Base-by-base conservation (phyloP, 2,888 invertebrate genomes). In the Drosophila atroscutellata region DNA sequence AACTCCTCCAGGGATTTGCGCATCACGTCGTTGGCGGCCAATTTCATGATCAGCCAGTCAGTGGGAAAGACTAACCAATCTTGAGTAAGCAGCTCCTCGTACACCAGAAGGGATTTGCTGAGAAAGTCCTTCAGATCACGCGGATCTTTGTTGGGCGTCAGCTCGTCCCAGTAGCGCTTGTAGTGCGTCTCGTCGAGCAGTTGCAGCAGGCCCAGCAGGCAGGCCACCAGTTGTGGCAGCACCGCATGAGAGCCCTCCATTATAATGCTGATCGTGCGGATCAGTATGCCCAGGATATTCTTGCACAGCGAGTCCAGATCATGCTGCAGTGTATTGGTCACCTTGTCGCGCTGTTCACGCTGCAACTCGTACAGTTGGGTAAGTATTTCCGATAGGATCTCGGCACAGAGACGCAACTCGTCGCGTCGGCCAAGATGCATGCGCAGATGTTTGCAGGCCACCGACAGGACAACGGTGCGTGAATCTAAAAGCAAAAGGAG, bases 31-130 rank as follows among this genome's bases (percentile, higher is more conserved):
- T 98, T 98, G 59, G 97, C 96, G 65, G 97, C 96, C 93, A 99
- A 96, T 91, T 97, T 95, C 92, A 99, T 96, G 15, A 98, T 95
- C 81, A 98, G 94, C 99, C 99, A 99, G 91, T 98, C 98, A 0
- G 95, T 94, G 2, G 98, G 97, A 86, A 97, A 98, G 7, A 93
- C 92, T 6, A 91, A 75, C 93, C 93, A 93, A 72, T 93, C 93
- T 57, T 93, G 93, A 3, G 92, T 90, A 0, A 93, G 80, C 18
- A 93, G 70, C 74, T 93, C 93, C 68, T 93, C 92, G 56, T 93
- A 93, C 3, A 93, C 93, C 9, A 96, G 93, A 90, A 98, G 96
- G 0, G 97, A 96, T 72, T 97, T 94, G 90, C 97, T 95, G 0
- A 99, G 94, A 91, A 98, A 97, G 86, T 98, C 97, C 91, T 98